Evolutionary conservation across 2,888 invertebrate genomes (phyloP), one percentile per base, ranked within the genome.

Genomic region (Drosophila macrothrix): DNA sequence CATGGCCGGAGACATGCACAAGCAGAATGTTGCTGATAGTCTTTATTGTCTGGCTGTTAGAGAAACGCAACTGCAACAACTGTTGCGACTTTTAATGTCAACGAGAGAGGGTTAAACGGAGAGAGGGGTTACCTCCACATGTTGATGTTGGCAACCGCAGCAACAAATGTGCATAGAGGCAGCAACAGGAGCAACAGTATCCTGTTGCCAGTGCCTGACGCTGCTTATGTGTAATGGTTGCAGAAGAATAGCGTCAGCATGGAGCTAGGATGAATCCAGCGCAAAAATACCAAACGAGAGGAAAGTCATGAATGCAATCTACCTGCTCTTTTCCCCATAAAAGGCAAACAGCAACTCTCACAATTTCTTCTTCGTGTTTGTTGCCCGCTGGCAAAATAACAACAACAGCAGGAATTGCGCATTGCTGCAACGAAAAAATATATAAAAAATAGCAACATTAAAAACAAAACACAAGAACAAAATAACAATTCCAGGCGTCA

Each of bases 171-270:
- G 78, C 84, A 89, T 73, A 76, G 89, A 73, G 66, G 35, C 39
- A 41, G 54, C 52, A 56, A 33, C 28, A 54, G 25, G 43, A 61
- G 10, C 16, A 54, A 55, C 37, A 37, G 29, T 65, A 76, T 77
- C 78, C 73, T 81, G 73, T 66, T 72, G 79, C 52, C 77, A 22
- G 68, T 77, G 59, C 22, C 63, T 82, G 77, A 63, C 76, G 81
- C 90, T 87, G 86, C 88, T 90, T 90, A 82, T 85, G 87, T 86
- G 86, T 77, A 82, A 88, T 88, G 88, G 83, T 73, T 74, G 76
- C 76, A 72, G 61, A 76, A 77, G 67, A 68, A 37, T 64, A 67
- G 33, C 66, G 67, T 52, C 72, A 69, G 66, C 60, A 41, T 55
- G 59, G 43, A 31, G 39, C n/a, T 12, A 14, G 5, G 10, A 50